Evolutionary conservation across 1,140 invertebrate species (phyloP).

Genomic region (Hycleus phaleratus): DNA sequence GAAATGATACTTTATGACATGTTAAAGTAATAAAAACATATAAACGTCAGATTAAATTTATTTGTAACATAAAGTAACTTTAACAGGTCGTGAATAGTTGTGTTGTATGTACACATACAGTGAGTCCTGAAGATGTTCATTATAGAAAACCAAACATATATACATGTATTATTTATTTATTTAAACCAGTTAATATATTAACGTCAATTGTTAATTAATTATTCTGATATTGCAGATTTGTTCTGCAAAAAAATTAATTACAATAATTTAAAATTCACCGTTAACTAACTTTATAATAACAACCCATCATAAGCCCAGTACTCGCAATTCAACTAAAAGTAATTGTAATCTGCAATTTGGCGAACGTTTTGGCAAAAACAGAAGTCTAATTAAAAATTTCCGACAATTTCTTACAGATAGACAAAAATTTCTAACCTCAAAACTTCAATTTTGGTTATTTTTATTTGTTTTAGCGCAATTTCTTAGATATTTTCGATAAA

Average conservation of each 20-base stretch:
- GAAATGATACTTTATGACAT: slow-evolving; percentile 27
- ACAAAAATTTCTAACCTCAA: too few relatives aligned
- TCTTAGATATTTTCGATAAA: too few relatives aligned
- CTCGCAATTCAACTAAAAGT: too few relatives aligned
- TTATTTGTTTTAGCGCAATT: too few relatives aligned
- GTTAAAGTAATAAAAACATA: slow-evolving; percentile 28
- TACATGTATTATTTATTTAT: slow-evolving; percentile 3
- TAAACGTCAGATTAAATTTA: slow-evolving; percentile 28
- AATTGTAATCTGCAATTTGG: too few relatives aligned
- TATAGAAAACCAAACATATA: not conserved
- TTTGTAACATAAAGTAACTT: slow-evolving; percentile 25
- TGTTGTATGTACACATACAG: slow-evolving; percentile 9
- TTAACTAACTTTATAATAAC: not conserved
- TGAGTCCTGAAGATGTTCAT: slow-evolving; percentile 9
- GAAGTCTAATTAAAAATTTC: too few relatives aligned
- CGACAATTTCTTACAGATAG: too few relatives aligned
- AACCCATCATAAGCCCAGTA: not conserved
- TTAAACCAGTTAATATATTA: slow-evolving; percentile 1
- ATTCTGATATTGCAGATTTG: slow-evolving; percentile 2
- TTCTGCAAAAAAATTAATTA: slow-evolving; percentile 7
- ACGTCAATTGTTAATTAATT: slow-evolving; percentile 5
- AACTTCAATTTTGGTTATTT: too few relatives aligned
- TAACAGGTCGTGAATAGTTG: slow-evolving; percentile 25
- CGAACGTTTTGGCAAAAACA: too few relatives aligned
- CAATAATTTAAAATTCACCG: slow-evolving; percentile 4